Evolutionary conservation across 35 echinoderm and acorn worm species (phyloP), one percentile per base, ranked within the genome.

Genomic region (Hemicentrotus pulcherrimus): DNA sequence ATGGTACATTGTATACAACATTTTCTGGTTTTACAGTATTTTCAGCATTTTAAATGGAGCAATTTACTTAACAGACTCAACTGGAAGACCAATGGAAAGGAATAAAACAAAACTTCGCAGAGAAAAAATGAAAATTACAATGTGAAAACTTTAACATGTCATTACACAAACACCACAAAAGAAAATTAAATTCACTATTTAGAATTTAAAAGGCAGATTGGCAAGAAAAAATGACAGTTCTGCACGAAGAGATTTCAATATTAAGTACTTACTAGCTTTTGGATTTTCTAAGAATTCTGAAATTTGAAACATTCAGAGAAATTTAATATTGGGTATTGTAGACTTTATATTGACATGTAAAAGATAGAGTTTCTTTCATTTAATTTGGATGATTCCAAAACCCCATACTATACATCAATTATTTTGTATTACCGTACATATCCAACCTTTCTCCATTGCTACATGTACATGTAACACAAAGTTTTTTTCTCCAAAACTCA

Each of bases 211-310:
- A 33, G 86, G 24, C 24, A n/a, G 1, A 32, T 22, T 86, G 86
- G 88, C n/a, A 31, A 35, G 33, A 32, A 90, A 32, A 32, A 45
- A 32, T 5, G 46, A 24, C 32, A 90, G 0, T 9, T 47, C 32
- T 90, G 88, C 32, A 45, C 4, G 3, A 33, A 41, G 88, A 90
- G 6, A 90, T 90, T 90, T 4, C 28, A 35, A 2, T 18, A 32
- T 45, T 9, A 47, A 90, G 28, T 93, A 93, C 91, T 93, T 58
- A 93, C 91, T 93, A 46, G 91, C 91, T 93, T 58, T 93, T 93
- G 48, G 91, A 93, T 58, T 93, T 93, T 58, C 28, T 93, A 31
- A 93, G 48, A 58, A 11, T 30, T 93, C 91, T 93, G 48, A 58
- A 31, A 58, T 93, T 90, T 18, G 88, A 93, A 58, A 58, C 46